Conservation (phyloP, 2,797 vertebrate genomes). For the Propithecus deckenii region DNA sequence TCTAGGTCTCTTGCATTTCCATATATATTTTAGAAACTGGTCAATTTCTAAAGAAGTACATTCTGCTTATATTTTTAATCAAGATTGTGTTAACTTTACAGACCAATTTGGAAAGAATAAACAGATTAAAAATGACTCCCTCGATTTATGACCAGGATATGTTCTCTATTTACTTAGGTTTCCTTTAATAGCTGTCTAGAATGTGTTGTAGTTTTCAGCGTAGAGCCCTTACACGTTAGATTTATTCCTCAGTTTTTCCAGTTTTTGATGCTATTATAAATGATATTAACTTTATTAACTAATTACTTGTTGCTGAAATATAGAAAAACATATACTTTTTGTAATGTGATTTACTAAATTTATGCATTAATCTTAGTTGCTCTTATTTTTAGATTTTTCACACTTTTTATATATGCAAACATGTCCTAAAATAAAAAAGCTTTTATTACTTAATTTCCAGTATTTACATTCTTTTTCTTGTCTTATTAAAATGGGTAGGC, state of each 20-base stretch:
- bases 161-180: not conserved
- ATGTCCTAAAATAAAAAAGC: not conserved
- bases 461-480: not conserved
- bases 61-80: not conserved
- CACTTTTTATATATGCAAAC: not conserved
- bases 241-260: not conserved
- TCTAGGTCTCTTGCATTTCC: not conserved
- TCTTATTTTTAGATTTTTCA: not conserved
- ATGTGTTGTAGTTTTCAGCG: not conserved
- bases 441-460: not conserved
- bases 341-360: not conserved
- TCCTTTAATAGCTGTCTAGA: not conserved
- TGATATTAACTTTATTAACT: not conserved
- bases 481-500: not conserved
- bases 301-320: not conserved
- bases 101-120: not conserved
- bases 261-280: not conserved
- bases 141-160: not conserved
- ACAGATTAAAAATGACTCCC: not conserved
- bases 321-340: not conserved
- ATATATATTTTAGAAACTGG: not conserved
- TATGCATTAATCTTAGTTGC: not conserved
- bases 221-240: too few species aligned
- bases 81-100: not conserved
- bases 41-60: not conserved